Percentiles rank a stretch among this genome's conserved stretches.
Conservation (phyloP, 2,797 vertebrate genomes). For the Crenichthys baileyi region DNA sequence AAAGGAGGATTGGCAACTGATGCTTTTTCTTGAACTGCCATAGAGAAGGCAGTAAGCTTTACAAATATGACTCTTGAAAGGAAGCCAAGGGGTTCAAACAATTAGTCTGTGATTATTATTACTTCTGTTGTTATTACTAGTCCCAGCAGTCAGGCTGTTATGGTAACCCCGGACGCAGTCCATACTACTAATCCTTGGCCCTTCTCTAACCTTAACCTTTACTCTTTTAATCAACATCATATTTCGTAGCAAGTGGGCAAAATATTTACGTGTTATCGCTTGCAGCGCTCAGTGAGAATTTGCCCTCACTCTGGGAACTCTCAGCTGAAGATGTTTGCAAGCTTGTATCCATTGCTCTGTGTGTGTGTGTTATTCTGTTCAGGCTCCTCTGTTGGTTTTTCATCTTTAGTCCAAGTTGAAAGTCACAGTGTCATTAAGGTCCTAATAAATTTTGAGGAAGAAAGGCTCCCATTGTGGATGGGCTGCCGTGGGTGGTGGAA, state of each 20-base stretch:
- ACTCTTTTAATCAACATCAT: constrained; percentile 88
- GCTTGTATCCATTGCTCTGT: constrained; percentile 38
- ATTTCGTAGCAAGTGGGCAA: constrained; percentile 79
- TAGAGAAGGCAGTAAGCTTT: constrained; percentile 73
- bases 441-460: constrained; percentile 75
- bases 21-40: constrained; percentile 67
- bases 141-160: constrained; percentile 83
- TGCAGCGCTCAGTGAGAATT: constrained; percentile 65
- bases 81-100: constrained; percentile 85
- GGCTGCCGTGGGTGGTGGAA: constrained; percentile 65
- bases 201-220: constrained; percentile 85
- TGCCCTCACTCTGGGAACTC: constrained; percentile 72
- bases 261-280: constrained; percentile 83
- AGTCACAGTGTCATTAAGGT: constrained; percentile 74
- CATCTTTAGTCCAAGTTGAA: constrained; percentile 71
- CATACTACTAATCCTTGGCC: constrained; percentile 82
- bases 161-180: constrained; percentile 83
- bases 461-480: constrained; percentile 73
- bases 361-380: constrained; percentile 53
- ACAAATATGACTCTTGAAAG: constrained; percentile 81
- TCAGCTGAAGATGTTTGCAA: constrained; percentile 54
- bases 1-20: constrained; percentile 53
- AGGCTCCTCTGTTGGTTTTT: constrained; percentile 63
- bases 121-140: constrained; percentile 86
- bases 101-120: constrained; percentile 88